phyloP scores from a whole-genome alignment of 2,113 vertebrate species.

The Psittacula cyanocephala region DNA sequence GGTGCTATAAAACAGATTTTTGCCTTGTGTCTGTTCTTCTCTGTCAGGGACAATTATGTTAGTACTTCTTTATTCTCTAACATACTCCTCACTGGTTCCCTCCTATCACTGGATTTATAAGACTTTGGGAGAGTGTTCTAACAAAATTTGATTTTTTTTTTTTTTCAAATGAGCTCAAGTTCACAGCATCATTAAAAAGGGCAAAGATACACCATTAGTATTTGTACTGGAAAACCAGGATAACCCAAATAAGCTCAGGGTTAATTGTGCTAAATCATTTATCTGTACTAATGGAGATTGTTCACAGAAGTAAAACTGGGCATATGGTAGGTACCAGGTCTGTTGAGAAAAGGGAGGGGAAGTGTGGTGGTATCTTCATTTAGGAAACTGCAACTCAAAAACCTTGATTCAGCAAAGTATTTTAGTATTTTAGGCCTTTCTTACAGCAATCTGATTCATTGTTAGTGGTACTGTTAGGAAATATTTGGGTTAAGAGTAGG shows the following conservation, averaged over 20 bases:
- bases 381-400: neutral
- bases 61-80: neutral
- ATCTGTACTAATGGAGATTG: neutral
- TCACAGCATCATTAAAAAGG: neutral
- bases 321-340: neutral
- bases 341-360: neutral
- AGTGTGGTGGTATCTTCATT: neutral
- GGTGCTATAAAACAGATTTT: neutral
- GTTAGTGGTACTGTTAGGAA: neutral
- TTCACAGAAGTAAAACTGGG: neutral
- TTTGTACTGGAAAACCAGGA: neutral
- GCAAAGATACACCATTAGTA: neutral
- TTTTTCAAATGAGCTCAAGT: neutral
- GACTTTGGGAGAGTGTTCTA: neutral
- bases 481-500: neutral
- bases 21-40: neutral
- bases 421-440: neutral
- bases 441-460: neutral
- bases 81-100: neutral
- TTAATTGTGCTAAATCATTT: neutral
- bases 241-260: neutral
- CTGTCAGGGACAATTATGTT: neutral
- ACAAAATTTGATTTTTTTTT: neutral
- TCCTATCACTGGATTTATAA: neutral
- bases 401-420: neutral